phyloP scores from a whole-genome alignment of 2,113 vertebrate genomes.

The Ciconia boyciana region DNA sequence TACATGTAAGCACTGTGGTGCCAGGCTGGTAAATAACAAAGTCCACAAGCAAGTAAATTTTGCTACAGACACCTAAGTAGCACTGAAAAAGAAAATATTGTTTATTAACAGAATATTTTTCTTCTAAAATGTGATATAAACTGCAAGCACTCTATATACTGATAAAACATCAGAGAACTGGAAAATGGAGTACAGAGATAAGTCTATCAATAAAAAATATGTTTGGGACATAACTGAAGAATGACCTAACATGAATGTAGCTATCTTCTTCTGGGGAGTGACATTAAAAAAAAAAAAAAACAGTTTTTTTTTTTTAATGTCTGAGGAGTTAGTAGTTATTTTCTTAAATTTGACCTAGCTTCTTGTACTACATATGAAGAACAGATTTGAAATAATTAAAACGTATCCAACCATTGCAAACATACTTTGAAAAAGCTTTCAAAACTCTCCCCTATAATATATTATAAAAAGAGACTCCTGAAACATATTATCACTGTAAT shows the following conservation, averaged over 20 bases:
- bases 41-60: background rate
- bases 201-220: background rate
- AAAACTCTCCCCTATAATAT: background rate
- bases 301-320: background rate
- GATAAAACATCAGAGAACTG: background rate
- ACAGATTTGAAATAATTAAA: background rate
- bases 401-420: background rate
- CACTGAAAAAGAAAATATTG: background rate
- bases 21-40: background rate
- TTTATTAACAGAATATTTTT: background rate
- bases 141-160: background rate
- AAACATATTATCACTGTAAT: background rate
- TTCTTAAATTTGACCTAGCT: background rate
- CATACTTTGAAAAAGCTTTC: background rate
- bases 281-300: background rate
- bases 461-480: background rate
- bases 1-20: background rate
- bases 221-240: background rate
- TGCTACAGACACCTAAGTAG: background rate
- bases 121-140: background rate
- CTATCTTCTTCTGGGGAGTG: background rate
- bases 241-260: fast-evolving
- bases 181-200: background rate
- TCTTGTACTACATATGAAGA: background rate
- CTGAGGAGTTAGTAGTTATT: background rate